Base-by-base conservation (phyloP, 2,888 invertebrate genomes). In the Antheraea assamensis region DNA sequence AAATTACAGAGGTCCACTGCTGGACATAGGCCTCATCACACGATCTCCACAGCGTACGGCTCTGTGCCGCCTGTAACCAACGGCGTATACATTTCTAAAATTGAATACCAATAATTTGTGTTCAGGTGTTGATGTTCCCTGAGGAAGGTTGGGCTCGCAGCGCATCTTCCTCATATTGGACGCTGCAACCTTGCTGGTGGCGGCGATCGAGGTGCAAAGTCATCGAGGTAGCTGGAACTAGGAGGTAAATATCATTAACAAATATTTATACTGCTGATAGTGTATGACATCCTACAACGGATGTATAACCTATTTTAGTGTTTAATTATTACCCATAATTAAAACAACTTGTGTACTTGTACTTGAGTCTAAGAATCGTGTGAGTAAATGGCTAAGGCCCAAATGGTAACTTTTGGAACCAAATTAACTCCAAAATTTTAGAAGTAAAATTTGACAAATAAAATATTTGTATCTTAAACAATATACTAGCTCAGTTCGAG, bases 81-180 rank as follows among this genome's bases (percentile, higher is more conserved):
- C n/a, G n/a, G n/a, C n/a, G 42, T 49, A 30, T 52, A 27, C 30
- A 24, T 66, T 73, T 58, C n/a, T 70, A 21, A 17, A 27, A 74
- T 27, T 31, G 24, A 13, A 42, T 13, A 13, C n/a, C 30, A 49
- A 27, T 71, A 73, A 75, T 81, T 81, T 83, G 75, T 79, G 84
- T 87, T 49, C 95, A 97, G 97, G 97, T 98, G 81, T 95, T 97
- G 81, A 95, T 98, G 84, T 98, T 97, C 88, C 98, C 98, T 3
- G 98, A 98, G 89, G 98, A 98, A 88, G 97, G 98, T 31, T 98
- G 98, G 97, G 98, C 98, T 77, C 96, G 97, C 80, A 97, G 97
- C 82, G 98, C 98, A 58, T 96, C 97, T 72, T 97, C 97, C 72
- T 97, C 97, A 74, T 97, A 98, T 92, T 98, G 98, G 98, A 97